Percentiles rank a stretch among this genome's conserved stretches.
Conservation (phyloP, 2,113 vertebrate genomes). For the Prunella fulvescens region DNA sequence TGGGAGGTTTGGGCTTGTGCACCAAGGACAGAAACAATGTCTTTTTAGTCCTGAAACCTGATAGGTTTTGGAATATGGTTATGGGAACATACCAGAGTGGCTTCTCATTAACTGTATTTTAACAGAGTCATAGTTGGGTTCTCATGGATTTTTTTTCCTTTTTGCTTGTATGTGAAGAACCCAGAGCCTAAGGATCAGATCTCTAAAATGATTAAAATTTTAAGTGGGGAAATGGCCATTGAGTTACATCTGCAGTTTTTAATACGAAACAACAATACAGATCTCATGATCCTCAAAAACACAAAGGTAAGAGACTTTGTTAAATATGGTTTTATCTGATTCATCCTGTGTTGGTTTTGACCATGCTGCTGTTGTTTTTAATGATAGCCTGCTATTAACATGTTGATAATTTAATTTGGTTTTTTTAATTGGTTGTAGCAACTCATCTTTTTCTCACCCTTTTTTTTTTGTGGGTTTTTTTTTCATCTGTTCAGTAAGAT, state of each 20-base stretch:
- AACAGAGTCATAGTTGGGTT: background rate
- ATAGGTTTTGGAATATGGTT: background rate
- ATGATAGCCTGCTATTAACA: background rate
- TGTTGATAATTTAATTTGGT: background rate
- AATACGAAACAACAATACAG: conserved; percentile 99
- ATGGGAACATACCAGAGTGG: background rate
- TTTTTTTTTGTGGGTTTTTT: background rate
- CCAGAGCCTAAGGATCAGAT: conserved; percentile 97
- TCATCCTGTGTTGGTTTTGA: background rate
- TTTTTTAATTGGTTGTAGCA: background rate
- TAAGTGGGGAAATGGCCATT: conserved; percentile 98
- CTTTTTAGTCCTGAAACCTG: background rate
- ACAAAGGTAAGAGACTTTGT: conserved; percentile 85
- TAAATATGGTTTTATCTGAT: background rate
- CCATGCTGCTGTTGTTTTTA: background rate
- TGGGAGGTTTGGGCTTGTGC: background rate
- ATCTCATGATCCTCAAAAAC: conserved; percentile 99
- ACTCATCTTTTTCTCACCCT: background rate
- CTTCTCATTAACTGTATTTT: background rate
- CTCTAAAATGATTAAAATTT: conserved; percentile 99
- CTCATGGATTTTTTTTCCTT: background rate
- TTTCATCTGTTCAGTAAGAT: background rate
- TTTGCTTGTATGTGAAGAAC: conserved; percentile 74
- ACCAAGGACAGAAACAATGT: background rate
- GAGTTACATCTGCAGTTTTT: conserved; percentile 97